Evolutionary conservation across 2,888 invertebrate genomes (phyloP), one percentile per base, ranked within the genome.

Genomic region (Dynastes grantii): DNA sequence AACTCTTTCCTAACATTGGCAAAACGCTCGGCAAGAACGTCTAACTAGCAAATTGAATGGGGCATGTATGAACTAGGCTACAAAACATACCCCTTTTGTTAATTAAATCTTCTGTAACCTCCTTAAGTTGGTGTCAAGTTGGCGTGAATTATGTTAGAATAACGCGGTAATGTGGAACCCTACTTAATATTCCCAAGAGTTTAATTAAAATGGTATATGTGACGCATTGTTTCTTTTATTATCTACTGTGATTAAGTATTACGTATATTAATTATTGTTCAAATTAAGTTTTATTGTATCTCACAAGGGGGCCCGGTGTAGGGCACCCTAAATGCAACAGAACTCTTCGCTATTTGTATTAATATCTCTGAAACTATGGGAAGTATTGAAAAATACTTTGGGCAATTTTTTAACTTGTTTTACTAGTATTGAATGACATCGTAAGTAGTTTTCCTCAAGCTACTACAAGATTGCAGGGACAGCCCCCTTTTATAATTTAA

Each of bases 21-120:
- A 32, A 63, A 55, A n/a, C 32, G 32, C 13, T 2, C n/a, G 22
- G 13, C 2, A n/a, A 55, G 22, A n/a, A 55, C 6, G 13, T 22
- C 5, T 55, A 55, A 55, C 55, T 55, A 55, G 22, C 55, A 55
- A 55, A 16, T 55, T 13, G 45, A 55, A 55, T 55, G 6, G 6
- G n/a, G 6, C 13, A 55, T 6, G n/a, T n/a, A n/a, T 55, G n/a
- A 55, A 55, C 55, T 55, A 40, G 16, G 65, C 40, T 65, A 40
- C 37, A 40, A 65, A 65, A 65, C 45, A 65, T 65, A 9, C 40
- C 40, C 13, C 65, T 16, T 9, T 65, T 45, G 45, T 71, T 71
- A 71, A 71, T 71, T 71, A 71, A 71, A 71, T 71, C 71, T 55
- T 71, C 71, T 71, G 45, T 11, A 37, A 37, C 32, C 32, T 37